Evolutionary conservation across 2,888 invertebrate genomes (phyloP), one percentile per base, ranked within the genome.

Genomic region (Actias luna): DNA sequence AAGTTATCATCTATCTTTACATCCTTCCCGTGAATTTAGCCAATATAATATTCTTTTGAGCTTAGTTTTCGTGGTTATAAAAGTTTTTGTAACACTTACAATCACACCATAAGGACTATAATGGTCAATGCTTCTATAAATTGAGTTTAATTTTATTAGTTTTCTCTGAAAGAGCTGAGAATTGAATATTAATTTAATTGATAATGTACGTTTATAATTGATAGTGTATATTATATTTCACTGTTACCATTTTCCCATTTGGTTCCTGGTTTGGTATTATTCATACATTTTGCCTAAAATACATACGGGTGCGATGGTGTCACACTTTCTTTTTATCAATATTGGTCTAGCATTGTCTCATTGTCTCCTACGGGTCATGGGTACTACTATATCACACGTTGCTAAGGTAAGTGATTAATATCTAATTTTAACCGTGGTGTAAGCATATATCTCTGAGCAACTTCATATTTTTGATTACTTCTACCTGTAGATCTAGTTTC

Each of bases 361-460:
- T 55, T 60, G 18, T 61, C 27, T 59, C 25, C 36, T 16, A 59
- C 62, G 39, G 60, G 50, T 59, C 25, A 46, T 27, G 60, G 63
- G 60, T 33, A 42, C 46, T 35, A 22, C 46, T 50, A 25, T 42
- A n/a, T 25, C 46, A 25, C 58, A 58, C 27, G 46, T 42, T 25
- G 18, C 8, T 58, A 61, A 65, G 68, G 68, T 68, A 65, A 66
- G 68, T 64, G 14, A 31, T 46, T 50, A 55, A 55, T 29, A n/a
- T n/a, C n/a, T n/a, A 29, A 29, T 55, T 29, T 29, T 12, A 50
- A 50, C 22, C 25, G 12, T 50, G 46, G 46, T 50, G 25, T 25
- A 25, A 50, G 22, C 25, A 50, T 50, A 22, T n/a, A n/a, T n/a
- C n/a, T n/a, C n/a, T n/a, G n/a, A n/a, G n/a, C n/a, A n/a, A n/a